These are phyloP conservation scores for Heptranchias perlo DNA, from an alignment of 2,113 vertebrate genomes.

Conservation along the genomic window DNA sequence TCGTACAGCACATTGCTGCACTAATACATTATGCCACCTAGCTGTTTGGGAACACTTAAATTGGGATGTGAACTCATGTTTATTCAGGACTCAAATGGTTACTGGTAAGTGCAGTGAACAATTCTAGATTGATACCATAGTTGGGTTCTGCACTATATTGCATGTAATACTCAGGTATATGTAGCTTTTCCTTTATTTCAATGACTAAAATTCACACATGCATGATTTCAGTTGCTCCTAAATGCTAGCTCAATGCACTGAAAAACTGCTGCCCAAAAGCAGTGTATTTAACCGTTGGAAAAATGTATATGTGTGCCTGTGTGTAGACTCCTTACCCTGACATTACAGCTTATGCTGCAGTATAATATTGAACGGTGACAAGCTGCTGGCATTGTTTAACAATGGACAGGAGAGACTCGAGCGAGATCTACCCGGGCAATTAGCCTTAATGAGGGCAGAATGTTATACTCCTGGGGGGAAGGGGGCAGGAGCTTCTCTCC, in stretches of 20 bases:
- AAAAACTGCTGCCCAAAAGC: not conserved
- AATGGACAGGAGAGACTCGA: not conserved
- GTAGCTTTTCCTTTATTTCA: not conserved
- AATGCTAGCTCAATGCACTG: not conserved
- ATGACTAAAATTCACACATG: not conserved
- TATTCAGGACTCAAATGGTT: not conserved
- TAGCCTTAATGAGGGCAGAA: slow-evolving; percentile 35
- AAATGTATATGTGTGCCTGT: not conserved
- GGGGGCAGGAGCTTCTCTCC: not conserved
- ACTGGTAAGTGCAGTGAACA: not conserved
- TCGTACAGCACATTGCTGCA: not conserved
- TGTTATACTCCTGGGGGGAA: slow-evolving; percentile 26
- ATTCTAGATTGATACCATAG: not conserved
- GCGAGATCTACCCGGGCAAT: slow-evolving; percentile 15
- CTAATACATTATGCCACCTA: not conserved
- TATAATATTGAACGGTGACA: not conserved
- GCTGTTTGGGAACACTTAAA: not conserved
- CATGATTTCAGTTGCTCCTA: not conserved
- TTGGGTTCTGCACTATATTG: not conserved
- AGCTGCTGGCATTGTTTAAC: slow-evolving; percentile 28
- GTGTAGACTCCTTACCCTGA: no score
- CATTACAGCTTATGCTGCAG: not conserved
- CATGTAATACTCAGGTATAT: not conserved
- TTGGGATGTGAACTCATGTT: not conserved
- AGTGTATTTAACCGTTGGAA: not conserved